Percentiles rank a stretch among this genome's conserved stretches.
Evolutionary conservation across 2,113 vertebrate genomes (phyloP).

Genomic region (Agapornis roseicollis): DNA sequence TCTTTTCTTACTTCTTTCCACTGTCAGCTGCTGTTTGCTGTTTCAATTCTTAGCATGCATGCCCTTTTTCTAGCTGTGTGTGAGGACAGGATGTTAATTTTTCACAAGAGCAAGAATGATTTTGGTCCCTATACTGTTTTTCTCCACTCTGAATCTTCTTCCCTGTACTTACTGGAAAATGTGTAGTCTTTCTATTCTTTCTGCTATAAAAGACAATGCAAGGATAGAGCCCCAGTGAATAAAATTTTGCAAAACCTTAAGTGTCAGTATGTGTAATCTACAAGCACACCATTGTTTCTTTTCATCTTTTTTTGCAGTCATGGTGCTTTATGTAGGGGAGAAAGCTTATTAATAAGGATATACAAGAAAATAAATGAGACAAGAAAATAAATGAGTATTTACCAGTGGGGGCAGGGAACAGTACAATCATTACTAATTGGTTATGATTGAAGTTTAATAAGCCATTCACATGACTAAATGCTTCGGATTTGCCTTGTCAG

Average conservation of each 20-base stretch:
- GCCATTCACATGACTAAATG: background rate
- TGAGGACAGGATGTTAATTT: background rate
- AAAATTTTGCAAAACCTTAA: background rate
- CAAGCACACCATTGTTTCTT: background rate
- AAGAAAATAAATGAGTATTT: constrained; percentile 61
- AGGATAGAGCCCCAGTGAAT: background rate
- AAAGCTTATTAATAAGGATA: constrained; percentile 38
- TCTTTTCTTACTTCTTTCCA: background rate
- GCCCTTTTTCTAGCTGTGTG: background rate
- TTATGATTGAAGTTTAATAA: constrained; percentile 59
- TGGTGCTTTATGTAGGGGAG: background rate
- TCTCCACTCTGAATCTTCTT: background rate
- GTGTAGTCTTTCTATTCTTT: background rate
- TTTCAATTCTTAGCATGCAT: background rate
- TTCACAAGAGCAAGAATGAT: background rate
- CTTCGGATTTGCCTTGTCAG: constrained; percentile 7
- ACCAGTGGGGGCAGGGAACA: background rate
- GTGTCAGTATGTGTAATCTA: background rate
- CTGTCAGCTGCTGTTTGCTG: background rate
- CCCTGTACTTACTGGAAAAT: background rate
- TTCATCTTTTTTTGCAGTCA: background rate
- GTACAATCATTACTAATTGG: constrained; percentile 10
- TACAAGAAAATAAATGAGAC: constrained; percentile 30
- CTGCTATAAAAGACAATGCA: background rate
- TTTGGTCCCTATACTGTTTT: background rate